Evolutionary conservation across 2,888 invertebrate genomes (phyloP).

Genomic region (Cosmorhoe ocellata): DNA sequence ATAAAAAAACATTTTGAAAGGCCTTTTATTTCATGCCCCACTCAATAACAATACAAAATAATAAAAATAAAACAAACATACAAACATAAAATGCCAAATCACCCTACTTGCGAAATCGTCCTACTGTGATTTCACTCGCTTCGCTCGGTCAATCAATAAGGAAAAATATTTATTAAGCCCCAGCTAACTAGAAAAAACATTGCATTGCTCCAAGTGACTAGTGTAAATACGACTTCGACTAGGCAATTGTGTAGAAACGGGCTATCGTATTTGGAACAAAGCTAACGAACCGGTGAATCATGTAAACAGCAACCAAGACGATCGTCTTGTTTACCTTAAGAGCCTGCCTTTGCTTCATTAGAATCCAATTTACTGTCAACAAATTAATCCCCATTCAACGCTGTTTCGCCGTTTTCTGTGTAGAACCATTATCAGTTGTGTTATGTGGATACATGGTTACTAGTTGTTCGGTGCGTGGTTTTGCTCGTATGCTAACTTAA

Average conservation of each 20-base stretch:
- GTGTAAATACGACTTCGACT: conserved; percentile 23
- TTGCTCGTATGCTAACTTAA: neutral
- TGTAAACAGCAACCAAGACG: conserved; percentile 80
- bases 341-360: conserved; percentile 83
- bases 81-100: too few relatives aligned
- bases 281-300: conserved; percentile 81
- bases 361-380: conserved; percentile 82
- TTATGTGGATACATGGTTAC: neutral
- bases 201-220: conserved; percentile 10
- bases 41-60: too few relatives aligned
- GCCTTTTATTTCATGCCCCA: too few relatives aligned
- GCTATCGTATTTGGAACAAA: conserved; percentile 79
- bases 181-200: too few relatives aligned
- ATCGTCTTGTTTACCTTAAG: conserved; percentile 80
- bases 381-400: conserved; percentile 72
- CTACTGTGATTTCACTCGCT: too few relatives aligned
- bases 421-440: conserved; percentile 6
- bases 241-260: conserved; percentile 38
- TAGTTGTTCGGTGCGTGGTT: neutral
- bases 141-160: too few relatives aligned
- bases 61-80: too few relatives aligned
- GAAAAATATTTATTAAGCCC: too few relatives aligned
- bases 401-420: conserved; percentile 38
- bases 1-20: too few relatives aligned
- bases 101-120: too few relatives aligned